Conservation (phyloP, 2,888 invertebrate species). For the Hoplodrina ambigua region DNA sequence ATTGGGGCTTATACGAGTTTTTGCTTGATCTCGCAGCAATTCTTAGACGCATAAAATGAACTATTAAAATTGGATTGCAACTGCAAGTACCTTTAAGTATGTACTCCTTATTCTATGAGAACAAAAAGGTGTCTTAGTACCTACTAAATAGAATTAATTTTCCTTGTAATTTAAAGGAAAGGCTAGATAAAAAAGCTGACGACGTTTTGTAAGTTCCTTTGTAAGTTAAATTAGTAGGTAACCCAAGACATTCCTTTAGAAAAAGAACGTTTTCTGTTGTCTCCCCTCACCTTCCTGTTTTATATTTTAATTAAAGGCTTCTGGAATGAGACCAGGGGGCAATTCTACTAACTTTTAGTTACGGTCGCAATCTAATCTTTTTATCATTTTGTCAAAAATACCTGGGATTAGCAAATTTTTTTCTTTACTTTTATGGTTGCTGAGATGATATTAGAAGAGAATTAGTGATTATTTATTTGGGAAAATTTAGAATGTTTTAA, state of each 20-base stretch:
- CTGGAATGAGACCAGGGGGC: no score
- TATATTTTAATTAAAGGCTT: background rate
- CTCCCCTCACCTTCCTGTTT: background rate
- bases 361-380: no score
- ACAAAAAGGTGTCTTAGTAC: background rate
- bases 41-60: conserved; percentile 25
- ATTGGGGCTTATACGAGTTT: conserved; percentile 22
- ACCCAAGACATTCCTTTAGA: background rate
- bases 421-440: no score
- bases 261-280: background rate
- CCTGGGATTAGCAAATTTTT: no score
- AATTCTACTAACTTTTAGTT: no score
- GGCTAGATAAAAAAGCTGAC: background rate
- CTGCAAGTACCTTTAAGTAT: background rate
- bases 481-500: no score
- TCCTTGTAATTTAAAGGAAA: conserved; percentile 4
- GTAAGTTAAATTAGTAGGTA: conserved; percentile 4
- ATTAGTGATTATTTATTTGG: no score
- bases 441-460: no score
- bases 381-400: no score
- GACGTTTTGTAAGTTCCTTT: conserved; percentile 5
- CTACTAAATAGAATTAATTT: background rate
- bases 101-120: background rate
- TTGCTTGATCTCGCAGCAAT: conserved; percentile 15
- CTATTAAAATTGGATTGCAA: conserved; percentile 25